These are phyloP conservation scores for Lasioglossum zephyrum DNA, from an alignment of 2,888 invertebrate species.

Conservation along the genomic window DNA sequence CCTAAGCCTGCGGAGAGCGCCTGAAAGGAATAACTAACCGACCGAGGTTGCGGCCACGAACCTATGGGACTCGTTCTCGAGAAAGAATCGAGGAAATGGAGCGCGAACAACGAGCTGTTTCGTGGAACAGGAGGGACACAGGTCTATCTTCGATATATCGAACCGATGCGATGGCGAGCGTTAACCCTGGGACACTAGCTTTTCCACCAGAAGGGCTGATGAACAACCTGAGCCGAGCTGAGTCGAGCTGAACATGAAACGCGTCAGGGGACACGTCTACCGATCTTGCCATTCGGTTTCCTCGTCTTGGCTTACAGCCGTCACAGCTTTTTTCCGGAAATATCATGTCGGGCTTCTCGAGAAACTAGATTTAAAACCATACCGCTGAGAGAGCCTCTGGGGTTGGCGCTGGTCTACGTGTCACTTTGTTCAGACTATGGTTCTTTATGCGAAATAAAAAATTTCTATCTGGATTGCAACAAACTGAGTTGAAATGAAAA, in stretches of 20 bases:
- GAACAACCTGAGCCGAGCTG: conserved; percentile 1
- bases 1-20: neutral
- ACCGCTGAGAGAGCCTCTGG: neutral
- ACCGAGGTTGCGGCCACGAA: conserved; percentile 48
- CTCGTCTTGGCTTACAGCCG: neutral
- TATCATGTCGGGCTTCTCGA: neutral
- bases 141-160: conserved; percentile 56
- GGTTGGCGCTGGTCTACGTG: neutral
- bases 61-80: conserved; percentile 54
- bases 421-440: neutral
- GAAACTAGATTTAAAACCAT: neutral
- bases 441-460: no score
- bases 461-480: no score
- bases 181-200: conserved; percentile 45
- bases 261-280: neutral
- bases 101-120: conserved; percentile 50
- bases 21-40: conserved; percentile 50
- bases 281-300: neutral
- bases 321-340: neutral
- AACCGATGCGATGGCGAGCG: conserved; percentile 30
- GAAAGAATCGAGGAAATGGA: conserved; percentile 59
- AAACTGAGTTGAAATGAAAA: no score
- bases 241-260: conserved; percentile 22
- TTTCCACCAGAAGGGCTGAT: conserved; percentile 10
- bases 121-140: conserved; percentile 32